Evolutionary conservation across 37 sponge, comb jelly and placozoan species (phyloP), one percentile per base, ranked within the genome.

Genomic region (Halisarca cf. caerulea): DNA sequence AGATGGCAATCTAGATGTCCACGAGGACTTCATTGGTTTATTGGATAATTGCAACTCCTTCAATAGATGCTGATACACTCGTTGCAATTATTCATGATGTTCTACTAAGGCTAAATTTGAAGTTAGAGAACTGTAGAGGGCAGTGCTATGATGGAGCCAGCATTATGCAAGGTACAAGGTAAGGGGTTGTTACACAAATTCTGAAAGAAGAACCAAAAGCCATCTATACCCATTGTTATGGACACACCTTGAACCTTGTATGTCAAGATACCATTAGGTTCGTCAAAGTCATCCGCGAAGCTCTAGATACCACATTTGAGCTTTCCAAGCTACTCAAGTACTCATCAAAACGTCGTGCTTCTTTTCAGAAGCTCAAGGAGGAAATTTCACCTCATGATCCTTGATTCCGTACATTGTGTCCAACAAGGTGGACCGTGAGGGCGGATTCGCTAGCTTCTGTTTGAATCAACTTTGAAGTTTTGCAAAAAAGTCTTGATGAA

Each of bases 121-220:
- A 28, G 23, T 20, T 84, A 4, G 33, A 6, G 4, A 84, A 84
- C 21, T 84, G 85, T 44, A 32, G 85, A 32, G 85, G 77, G 33
- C 85, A 84, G 41, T 83, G 85, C 78, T 84, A 84, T 51, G 85
- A 84, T 84, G 85, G 85, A 6, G 85, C 77, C 18, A 74, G 85
- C 59, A 84, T 4, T 37, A 84, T 84, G 85, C 53, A 35, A 20
- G 85, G 85, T 6, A 32, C 61, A 36, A 84, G 42, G 78, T 73
- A 35, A 51, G 85, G 85, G 15, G 85, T 84, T 45, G 85, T 78
- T 24, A 84, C 43, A 61, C 85, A 84, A 51, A 30, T 84, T 37
- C 35, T 6, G 9, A 37, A 84, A 7, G 78, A 75, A 33, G 85
- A 84, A 36, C 75, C 36, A 33, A 3, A 78, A 21, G 85, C 85